Evolutionary conservation across 2,113 vertebrate genomes (phyloP).

Genomic region (Alethe castanea): DNA sequence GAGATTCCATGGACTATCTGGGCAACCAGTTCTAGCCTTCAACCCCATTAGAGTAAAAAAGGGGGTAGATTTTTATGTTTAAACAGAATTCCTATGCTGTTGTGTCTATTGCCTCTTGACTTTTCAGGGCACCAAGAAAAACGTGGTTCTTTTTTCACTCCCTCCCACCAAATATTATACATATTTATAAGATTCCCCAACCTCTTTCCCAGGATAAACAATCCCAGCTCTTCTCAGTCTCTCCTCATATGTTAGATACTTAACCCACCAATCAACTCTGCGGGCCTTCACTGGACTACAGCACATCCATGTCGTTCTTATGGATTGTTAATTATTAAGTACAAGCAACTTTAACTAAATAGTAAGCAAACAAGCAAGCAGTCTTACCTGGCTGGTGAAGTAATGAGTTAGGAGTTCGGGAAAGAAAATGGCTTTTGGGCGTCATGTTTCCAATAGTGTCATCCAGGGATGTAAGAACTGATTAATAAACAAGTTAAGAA

Average conservation of each 20-base stretch:
- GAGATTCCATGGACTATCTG: not conserved
- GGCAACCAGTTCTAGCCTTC: not conserved
- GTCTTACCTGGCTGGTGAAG: slow-evolving; percentile 72
- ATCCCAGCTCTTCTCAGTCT: not conserved
- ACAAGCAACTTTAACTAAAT: not conserved
- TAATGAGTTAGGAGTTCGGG: slow-evolving; percentile 69
- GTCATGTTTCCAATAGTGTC: slow-evolving; percentile 61
- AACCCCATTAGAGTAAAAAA: not conserved
- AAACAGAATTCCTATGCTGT: not conserved
- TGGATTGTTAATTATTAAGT: not conserved
- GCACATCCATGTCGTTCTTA: not conserved
- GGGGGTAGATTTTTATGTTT: not conserved
- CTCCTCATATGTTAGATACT: not conserved
- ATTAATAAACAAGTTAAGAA: slow-evolving; percentile 59
- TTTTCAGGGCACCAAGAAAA: not conserved
- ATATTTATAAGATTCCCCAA: not conserved
- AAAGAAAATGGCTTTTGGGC: slow-evolving; percentile 54
- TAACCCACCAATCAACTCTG: not conserved
- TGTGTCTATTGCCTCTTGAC: not conserved
- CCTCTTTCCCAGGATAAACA: not conserved
- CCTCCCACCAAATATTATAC: not conserved
- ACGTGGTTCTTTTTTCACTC: not conserved
- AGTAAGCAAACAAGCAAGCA: not conserved
- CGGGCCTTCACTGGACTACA: not conserved
- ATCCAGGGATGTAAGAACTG: slow-evolving; percentile 71